Evolutionary conservation across 2,797 vertebrate genomes (phyloP).

Genomic region (Peromyscus melanophrys): DNA sequence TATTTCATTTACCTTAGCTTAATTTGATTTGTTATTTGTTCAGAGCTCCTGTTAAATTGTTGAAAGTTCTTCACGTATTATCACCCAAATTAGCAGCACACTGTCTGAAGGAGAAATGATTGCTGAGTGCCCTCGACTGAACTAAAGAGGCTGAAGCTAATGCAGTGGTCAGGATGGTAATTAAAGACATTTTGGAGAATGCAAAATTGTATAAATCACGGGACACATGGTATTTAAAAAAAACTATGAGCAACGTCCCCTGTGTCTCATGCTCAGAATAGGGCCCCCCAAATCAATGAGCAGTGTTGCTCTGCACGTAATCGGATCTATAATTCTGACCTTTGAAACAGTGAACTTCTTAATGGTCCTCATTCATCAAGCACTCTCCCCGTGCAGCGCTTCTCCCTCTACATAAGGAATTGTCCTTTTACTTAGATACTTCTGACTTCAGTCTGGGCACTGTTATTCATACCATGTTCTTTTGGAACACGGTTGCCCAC

Average conservation of each 20-base stretch:
- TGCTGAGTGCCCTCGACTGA: constrained; percentile 57
- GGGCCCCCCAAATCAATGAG: neutral
- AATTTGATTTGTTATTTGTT: constrained; percentile 72
- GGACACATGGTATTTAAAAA: constrained; percentile 53
- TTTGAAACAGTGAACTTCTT: constrained; percentile 62
- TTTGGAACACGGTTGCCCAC: neutral
- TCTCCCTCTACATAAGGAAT: constrained; percentile 14
- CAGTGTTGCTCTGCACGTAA: neutral
- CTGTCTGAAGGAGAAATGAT: constrained; percentile 72
- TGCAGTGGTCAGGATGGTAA: constrained; percentile 46
- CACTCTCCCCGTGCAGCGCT: neutral
- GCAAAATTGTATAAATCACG: constrained; percentile 63
- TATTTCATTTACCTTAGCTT: constrained; percentile 69
- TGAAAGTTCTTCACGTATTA: constrained; percentile 55
- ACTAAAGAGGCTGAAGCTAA: constrained; percentile 40
- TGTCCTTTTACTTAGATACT: constrained; percentile 49
- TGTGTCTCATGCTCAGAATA: neutral
- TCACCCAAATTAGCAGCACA: constrained; percentile 47
- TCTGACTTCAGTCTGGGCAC: neutral
- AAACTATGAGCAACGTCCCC: neutral
- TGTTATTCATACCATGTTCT: neutral
- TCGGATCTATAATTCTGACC: constrained; percentile 61
- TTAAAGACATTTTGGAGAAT: constrained; percentile 61
- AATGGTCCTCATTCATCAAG: constrained; percentile 70
- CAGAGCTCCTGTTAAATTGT: constrained; percentile 49